Conservation (phyloP, 2,888 invertebrate genomes). For the Synanthedon formicaeformis region DNA sequence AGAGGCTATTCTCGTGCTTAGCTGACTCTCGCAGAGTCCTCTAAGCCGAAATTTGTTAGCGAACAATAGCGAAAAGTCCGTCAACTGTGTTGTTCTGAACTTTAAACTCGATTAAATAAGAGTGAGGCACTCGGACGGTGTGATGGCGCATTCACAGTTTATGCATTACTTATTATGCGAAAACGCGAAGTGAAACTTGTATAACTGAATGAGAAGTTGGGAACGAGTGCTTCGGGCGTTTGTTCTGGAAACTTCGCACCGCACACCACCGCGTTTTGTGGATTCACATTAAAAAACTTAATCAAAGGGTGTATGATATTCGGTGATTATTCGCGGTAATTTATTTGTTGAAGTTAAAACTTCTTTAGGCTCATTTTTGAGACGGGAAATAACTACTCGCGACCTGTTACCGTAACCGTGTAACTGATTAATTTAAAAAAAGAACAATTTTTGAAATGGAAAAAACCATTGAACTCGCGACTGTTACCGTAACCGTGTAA, state of each 20-base stretch:
- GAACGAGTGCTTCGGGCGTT: slow-evolving; percentile 3
- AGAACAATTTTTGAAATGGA: too few species aligned
- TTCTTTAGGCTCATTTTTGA: too few species aligned
- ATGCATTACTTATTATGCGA: slow-evolving; percentile 11
- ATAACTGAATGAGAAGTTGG: slow-evolving; percentile 3
- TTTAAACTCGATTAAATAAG: slow-evolving; percentile 39
- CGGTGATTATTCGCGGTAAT: too few species aligned
- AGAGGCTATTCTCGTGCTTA: background rate
- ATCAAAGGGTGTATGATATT: background rate
- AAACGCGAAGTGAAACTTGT: slow-evolving; percentile 3
- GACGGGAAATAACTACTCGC: too few species aligned
- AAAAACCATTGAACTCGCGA: too few species aligned
- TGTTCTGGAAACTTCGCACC: slow-evolving; percentile 5
- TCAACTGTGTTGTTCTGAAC: slow-evolving; percentile 12
- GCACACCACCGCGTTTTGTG: slow-evolving; percentile 1
- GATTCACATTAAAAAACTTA: slow-evolving; percentile 4
- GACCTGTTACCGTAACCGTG: too few species aligned
- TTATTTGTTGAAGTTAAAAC: too few species aligned
- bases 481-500: too few species aligned
- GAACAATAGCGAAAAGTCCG: background rate
- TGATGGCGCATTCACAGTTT: slow-evolving; percentile 5
- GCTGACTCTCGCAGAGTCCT: background rate
- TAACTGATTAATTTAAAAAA: too few species aligned
- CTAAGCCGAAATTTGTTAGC: background rate
- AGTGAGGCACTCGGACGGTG: background rate